Percentiles rank a stretch among this genome's conserved stretches.
Conservation (phyloP, 2,113 vertebrate genomes). For the Tetrax tetrax region DNA sequence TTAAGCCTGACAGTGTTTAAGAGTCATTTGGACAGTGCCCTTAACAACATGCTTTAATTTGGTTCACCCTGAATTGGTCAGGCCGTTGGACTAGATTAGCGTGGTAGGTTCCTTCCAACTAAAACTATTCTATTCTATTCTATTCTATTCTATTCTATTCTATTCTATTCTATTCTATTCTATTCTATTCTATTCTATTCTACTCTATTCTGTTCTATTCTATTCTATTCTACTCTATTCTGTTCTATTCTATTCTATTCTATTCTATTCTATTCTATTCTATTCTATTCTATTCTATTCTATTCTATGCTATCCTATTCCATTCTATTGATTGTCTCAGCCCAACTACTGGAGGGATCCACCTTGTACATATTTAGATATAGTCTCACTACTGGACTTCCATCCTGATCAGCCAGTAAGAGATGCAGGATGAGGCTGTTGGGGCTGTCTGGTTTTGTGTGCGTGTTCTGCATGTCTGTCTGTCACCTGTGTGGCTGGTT, state of each 20-base stretch:
- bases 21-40: neutral
- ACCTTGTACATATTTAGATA: neutral
- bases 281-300: too few species aligned
- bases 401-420: neutral
- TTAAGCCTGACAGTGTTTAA: neutral
- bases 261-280: too few species aligned
- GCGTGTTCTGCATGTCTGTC: neutral
- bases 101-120: neutral
- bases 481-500: neutral
- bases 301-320: too few species aligned
- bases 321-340: neutral
- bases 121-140: neutral
- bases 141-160: neutral
- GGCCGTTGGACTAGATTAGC: neutral
- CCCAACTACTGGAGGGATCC: neutral
- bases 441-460: neutral
- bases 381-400: neutral
- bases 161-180: too few species aligned
- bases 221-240: too few species aligned
- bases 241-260: neutral
- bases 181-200: too few species aligned
- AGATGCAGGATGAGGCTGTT: neutral
- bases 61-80: neutral
- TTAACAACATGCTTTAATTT: neutral
- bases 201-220: too few species aligned